Conservation (phyloP, 2,888 invertebrate species). For the Metalampra italica region DNA sequence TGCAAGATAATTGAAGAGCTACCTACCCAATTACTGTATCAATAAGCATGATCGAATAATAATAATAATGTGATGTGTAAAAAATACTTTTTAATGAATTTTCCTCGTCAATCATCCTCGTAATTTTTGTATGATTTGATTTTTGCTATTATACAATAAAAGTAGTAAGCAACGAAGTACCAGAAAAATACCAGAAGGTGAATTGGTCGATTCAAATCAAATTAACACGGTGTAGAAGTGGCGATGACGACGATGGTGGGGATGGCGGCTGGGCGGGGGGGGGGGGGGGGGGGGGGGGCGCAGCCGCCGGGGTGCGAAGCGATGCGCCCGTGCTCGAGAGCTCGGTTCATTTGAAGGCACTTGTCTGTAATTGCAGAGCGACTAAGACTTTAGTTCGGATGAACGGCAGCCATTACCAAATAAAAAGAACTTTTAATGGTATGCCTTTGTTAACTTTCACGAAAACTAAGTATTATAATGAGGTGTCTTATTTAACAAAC, state of each 20-base stretch:
- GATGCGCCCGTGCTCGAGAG: slow-evolving; percentile 71
- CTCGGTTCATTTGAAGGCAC: slow-evolving; percentile 76
- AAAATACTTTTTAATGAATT: too few relatives aligned
- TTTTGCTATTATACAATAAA: too few relatives aligned
- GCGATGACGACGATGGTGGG: slow-evolving; percentile 17
- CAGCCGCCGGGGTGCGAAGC: slow-evolving; percentile 48
- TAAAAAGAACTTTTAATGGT: slow-evolving; percentile 73
- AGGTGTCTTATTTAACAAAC: neutral
- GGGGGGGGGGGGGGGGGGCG: too few relatives aligned
- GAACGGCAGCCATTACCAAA: slow-evolving; percentile 60
- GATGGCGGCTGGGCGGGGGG: too few relatives aligned
- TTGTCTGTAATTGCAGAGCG: slow-evolving; percentile 76
- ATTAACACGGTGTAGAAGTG: slow-evolving; percentile 59
- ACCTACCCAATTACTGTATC: too few relatives aligned
- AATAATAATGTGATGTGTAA: too few relatives aligned
- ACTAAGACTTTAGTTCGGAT: slow-evolving; percentile 66
- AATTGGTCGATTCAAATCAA: slow-evolving; percentile 50
- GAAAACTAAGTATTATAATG: slow-evolving; percentile 23
- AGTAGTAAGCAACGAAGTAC: neutral
- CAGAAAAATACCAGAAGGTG: slow-evolving; percentile 1
- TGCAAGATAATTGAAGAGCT: too few relatives aligned
- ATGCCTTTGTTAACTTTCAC: slow-evolving; percentile 46
- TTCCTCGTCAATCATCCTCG: too few relatives aligned
- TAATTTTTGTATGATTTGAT: too few relatives aligned
- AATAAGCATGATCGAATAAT: too few relatives aligned